These are phyloP conservation scores for Barbus barbus DNA, from an alignment of 2,113 vertebrate genomes.

Conservation along the genomic window DNA sequence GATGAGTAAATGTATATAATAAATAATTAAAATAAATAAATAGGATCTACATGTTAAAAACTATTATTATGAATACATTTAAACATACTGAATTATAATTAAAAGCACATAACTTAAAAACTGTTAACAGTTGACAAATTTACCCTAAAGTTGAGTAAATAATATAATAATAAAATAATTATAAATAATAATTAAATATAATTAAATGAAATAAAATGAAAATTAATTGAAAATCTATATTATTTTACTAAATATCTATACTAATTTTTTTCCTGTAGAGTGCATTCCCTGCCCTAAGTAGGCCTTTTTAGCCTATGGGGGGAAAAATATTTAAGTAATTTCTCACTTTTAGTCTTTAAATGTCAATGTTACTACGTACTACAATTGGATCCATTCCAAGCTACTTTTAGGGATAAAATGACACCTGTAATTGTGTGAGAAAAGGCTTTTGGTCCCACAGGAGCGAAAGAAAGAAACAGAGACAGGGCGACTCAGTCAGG, in stretches of 20 bases:
- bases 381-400: conserved; percentile 14
- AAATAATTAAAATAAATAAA: neutral
- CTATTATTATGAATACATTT: neutral
- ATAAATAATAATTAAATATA: too few species aligned
- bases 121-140: too few species aligned
- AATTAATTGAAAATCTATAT: too few species aligned
- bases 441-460: conserved; percentile 28
- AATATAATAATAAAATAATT: too few species aligned
- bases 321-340: neutral
- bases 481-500: conserved; percentile 28
- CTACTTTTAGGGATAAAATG: neutral
- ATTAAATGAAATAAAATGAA: too few species aligned
- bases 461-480: conserved; percentile 16
- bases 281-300: too few species aligned
- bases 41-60: neutral
- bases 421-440: conserved; percentile 20
- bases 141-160: too few species aligned
- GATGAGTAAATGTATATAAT: neutral
- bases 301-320: neutral
- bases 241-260: too few species aligned
- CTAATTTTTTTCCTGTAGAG: too few species aligned
- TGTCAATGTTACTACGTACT: neutral
- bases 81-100: neutral
- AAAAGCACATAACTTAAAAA: neutral
- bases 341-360: conserved; percentile 1